These are phyloP conservation scores for Araneus ventricosus DNA, from an alignment of 1,140 invertebrate species.

Conservation along the genomic window DNA sequence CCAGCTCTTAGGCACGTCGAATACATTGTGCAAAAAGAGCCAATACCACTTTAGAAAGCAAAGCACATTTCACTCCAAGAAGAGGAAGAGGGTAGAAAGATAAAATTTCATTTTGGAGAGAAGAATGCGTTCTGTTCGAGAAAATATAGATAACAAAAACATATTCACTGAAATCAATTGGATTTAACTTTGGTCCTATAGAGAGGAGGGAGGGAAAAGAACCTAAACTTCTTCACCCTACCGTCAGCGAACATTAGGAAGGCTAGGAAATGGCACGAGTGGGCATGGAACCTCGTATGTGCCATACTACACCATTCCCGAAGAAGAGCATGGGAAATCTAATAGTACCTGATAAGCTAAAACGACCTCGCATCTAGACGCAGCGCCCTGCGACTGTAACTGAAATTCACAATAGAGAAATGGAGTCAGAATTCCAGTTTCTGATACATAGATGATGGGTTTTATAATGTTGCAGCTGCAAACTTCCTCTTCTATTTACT, in stretches of 20 bases:
- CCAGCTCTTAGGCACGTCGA: constrained; percentile 19
- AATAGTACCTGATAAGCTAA: constrained; percentile 65
- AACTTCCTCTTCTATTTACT: constrained; percentile 57
- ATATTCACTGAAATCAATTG: constrained; percentile 73
- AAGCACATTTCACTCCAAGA: constrained; percentile 67
- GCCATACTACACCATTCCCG: constrained; percentile 35
- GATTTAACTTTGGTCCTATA: constrained; percentile 60
- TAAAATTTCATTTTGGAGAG: constrained; percentile 67
- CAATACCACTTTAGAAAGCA: constrained; percentile 71
- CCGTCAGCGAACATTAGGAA: constrained; percentile 10
- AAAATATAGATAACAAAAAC: constrained; percentile 73
- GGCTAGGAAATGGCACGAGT: not conserved
- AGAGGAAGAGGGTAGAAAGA: not conserved
- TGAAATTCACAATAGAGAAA: constrained; percentile 49
- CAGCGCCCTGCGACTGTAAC: constrained; percentile 13
- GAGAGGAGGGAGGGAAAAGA: not conserved
- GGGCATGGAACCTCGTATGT: not conserved
- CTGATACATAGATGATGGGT: constrained; percentile 61
- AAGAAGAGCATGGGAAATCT: constrained; percentile 55
- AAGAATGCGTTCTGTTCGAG: constrained; percentile 23
- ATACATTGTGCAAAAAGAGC: constrained; percentile 58
- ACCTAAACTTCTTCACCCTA: not conserved
- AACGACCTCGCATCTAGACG: constrained; percentile 36
- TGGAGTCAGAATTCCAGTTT: constrained; percentile 34
- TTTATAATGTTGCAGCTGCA: constrained; percentile 59